phyloP scores from a whole-genome alignment of 2,797 vertebrate genomes.

The Sternarchorhynchus goeldii region DNA sequence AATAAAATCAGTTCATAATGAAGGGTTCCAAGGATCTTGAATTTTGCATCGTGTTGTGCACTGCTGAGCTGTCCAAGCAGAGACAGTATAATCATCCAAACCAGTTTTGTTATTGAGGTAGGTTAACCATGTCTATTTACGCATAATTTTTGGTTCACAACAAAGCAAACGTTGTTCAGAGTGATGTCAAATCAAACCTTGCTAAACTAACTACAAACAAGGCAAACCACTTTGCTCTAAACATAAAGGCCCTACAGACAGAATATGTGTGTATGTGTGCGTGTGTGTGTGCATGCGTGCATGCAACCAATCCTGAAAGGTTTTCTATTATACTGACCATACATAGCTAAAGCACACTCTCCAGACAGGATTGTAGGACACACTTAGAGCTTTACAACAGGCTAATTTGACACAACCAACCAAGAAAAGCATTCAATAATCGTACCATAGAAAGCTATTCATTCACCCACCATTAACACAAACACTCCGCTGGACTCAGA shows the following conservation, averaged over 20 bases:
- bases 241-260: background rate
- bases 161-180: no score
- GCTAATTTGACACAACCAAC: slow-evolving; percentile 20
- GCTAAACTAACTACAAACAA: no score
- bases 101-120: no score
- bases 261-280: no score
- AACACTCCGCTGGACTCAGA: background rate
- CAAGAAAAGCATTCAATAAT: slow-evolving; percentile 30
- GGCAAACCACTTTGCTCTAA: background rate
- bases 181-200: background rate
- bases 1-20: background rate
- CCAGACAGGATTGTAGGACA: slow-evolving; percentile 17
- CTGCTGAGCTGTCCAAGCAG: no score
- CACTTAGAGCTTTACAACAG: slow-evolving; percentile 12
- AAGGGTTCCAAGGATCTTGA: no score
- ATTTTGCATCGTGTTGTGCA: no score
- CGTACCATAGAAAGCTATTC: slow-evolving; percentile 1
- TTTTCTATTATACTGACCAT: background rate
- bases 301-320: background rate
- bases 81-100: no score
- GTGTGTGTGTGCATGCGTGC: no score
- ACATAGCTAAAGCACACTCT: slow-evolving; percentile 16
- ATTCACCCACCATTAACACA: slow-evolving; percentile 20
- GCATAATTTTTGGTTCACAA: no score
- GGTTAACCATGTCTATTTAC: background rate